Evolutionary conservation across 2,113 vertebrate species (phyloP).

Genomic region (Thymallus thymallus): DNA sequence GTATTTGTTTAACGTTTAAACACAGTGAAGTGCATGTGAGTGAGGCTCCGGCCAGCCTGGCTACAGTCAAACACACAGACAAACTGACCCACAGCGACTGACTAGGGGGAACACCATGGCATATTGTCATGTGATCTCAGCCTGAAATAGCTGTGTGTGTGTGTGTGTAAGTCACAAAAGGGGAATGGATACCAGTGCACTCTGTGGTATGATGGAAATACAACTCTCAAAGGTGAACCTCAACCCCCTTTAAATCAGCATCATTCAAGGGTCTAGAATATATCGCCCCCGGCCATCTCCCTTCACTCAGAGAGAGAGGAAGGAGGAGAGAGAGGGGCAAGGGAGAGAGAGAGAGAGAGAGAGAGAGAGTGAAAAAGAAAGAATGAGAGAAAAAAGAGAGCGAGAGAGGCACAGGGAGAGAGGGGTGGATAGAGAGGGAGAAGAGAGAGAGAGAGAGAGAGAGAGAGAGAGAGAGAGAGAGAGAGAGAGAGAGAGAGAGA

Average conservation of each 20-base stretch:
- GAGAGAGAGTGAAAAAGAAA: background rate
- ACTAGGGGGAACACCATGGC: conserved; percentile 5
- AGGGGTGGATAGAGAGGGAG: conserved; percentile 14
- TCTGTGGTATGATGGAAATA: conserved; percentile 35
- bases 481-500: background rate
- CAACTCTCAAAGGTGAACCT: conserved; percentile 36
- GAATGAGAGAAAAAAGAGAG: background rate
- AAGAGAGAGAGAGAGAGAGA: background rate
- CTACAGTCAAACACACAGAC: too few relatives aligned
- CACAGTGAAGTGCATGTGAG: too few relatives aligned
- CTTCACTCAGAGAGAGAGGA: background rate
- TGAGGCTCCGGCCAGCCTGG: too few relatives aligned
- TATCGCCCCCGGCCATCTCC: background rate
- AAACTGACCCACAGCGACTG: too few relatives aligned
- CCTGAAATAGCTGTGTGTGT: conserved; percentile 38
- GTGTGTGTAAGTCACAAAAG: conserved; percentile 1
- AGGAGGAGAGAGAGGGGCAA: background rate
- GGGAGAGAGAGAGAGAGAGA: background rate
- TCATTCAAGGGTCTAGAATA: conserved; percentile 21
- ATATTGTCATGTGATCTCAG: conserved; percentile 44
- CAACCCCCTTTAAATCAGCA: conserved; percentile 19
- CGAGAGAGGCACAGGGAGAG: conserved; percentile 7
- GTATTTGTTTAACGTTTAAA: too few relatives aligned
- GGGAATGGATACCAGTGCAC: conserved; percentile 31
- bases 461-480: too few relatives aligned